Base-by-base conservation (phyloP, 2,797 vertebrate genomes). In the Ceyx erithaca region DNA sequence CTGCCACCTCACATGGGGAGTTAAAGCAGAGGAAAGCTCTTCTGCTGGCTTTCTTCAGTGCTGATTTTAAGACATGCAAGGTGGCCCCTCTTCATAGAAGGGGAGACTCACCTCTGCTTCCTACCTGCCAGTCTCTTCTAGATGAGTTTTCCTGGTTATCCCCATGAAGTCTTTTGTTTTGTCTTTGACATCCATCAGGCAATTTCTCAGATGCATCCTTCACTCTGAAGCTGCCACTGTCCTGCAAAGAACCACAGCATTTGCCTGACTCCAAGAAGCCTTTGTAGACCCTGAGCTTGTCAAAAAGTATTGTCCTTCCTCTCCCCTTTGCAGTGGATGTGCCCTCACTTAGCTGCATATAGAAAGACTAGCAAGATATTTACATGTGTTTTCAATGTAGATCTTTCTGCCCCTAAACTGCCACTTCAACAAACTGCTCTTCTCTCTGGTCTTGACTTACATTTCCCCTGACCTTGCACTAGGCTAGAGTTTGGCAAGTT, bases 361-460 rank as follows among this genome's bases (percentile, higher is more conserved):
- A 79, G 85, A 89, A 97, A 75, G 6, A 17, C 22, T 79, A 91
- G 85, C 55, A 93, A 93, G 88, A 80, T 72, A 92, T 4, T 72
- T 80, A 90, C 68, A 46, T 45, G 49, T 14, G 6, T 76, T 95
- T 95, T 94, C 92, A 69, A 15, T 77, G 92, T 80, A 17, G 35
- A 77, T 93, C 87, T 92, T 92, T 94, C 69, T 68, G 51, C 58
- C 81, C 43, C 55, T 77, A 81, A 95, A 93, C 30, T 88, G 61
- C 85, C 79, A 78, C 59, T 84, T 78, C 43, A 89, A 90, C 59
- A 68, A 94, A 93, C 90, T 72, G 33, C 35, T 95, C 52, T 92
- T 58, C 68, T 95, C 71, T 70, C 33, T 76, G n/a, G 22, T 66
- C 67, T 86, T 95, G 90, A 86, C 82, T 83, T 45, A 87, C 0